Base-by-base conservation (phyloP, 2,888 invertebrate species). In the Odiellus spinosus region DNA sequence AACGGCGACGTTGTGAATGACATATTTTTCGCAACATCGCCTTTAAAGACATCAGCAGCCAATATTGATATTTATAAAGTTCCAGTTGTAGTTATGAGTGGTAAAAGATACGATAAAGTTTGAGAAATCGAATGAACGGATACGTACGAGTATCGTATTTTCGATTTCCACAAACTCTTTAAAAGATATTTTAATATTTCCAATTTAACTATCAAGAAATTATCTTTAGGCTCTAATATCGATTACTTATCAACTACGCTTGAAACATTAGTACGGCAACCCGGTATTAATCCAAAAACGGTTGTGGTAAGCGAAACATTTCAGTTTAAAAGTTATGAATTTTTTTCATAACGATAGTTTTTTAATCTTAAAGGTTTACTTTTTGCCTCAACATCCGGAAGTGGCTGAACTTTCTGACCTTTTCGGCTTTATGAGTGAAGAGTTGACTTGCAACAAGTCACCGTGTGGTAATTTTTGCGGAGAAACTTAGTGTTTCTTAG, bases 211-310 rank as follows among this genome's bases (percentile, higher is more conserved):
- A n/a, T 43, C 11, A 43, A 32, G 8, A 32, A 43, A 43, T 43
- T 15, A 36, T 8, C 19, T 42, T 42, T 26, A 52, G 52, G 50
- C 19, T 44, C 45, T 15, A 47, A 51, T 47, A 36, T 42, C 50
- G 43, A 57, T 47, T 52, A 50, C 26, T 50, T 61, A 10, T 53
- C 61, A 2, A 61, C 67, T 51, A 67, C 69, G 15, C 57, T 72
- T 45, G 67, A 71, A 54, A 70, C 71, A 2, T 57, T 72, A 11
- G 59, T 72, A 32, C 64, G 68, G 56, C 72, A 73, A 57, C 71
- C 71, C 15, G 73, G 73, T 2, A 62, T 73, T 17, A 65, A 67
- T 36, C 63, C 64, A 5, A 60, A 63, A 11, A 62, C 64, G 56
- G 68, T 72, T 18, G 54, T 65, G 36, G 69, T 70, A 52, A 57